Evolutionary conservation across 2,113 vertebrate species (phyloP).

Genomic region (Corapipo altera): DNA sequence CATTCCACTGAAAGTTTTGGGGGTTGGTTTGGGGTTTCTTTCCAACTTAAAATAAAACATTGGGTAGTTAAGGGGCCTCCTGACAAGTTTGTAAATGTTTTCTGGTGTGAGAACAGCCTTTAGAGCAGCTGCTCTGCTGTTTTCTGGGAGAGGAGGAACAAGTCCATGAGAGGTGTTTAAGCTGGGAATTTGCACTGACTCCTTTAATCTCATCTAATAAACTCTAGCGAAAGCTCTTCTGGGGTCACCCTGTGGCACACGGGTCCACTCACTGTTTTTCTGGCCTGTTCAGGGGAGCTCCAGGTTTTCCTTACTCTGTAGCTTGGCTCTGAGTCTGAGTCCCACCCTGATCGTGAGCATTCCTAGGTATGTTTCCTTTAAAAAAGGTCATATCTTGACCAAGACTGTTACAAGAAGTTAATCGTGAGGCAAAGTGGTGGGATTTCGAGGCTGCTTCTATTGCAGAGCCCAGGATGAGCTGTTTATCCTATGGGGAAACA

Average conservation of each 20-base stretch:
- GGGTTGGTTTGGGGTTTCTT: neutral
- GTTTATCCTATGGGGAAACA: accelerated
- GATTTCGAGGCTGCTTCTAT: neutral
- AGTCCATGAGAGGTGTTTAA: neutral
- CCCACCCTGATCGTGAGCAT: neutral
- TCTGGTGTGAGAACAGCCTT: neutral
- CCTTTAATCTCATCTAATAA: neutral
- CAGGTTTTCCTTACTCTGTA: accelerated
- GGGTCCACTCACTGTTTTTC: neutral
- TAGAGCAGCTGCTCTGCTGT: neutral
- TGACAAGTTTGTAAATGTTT: conserved; percentile 3
- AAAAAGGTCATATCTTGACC: accelerated
- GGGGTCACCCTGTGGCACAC: neutral
- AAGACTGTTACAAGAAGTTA: accelerated
- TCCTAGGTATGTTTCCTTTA: neutral
- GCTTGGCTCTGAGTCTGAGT: neutral
- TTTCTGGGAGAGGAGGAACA: neutral
- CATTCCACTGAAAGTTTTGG: conserved; percentile 50
- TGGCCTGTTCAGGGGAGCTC: neutral
- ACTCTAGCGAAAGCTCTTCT: neutral
- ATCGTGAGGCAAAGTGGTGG: accelerated
- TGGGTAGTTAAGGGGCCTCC: conserved; percentile 58
- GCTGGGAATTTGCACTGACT: neutral
- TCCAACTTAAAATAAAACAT: conserved; percentile 19
- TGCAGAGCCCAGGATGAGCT: neutral